A percentile compares a stretch with the other conserved stretches of the same genome.
These are phyloP conservation scores for Cerastis leucographa DNA, from an alignment of 2,888 invertebrate genomes.

Conservation along the genomic window DNA sequence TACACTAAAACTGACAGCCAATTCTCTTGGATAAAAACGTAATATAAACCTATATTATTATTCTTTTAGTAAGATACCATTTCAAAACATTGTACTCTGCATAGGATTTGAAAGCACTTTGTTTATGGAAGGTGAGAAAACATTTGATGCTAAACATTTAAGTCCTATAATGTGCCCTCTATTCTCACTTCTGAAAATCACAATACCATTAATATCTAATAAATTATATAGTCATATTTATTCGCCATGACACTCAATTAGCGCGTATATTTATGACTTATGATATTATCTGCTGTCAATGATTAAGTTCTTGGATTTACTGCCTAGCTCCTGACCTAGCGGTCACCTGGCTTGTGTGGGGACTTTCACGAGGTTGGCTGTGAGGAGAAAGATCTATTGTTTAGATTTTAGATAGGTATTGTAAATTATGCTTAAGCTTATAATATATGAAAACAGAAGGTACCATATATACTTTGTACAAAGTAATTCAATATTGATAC, in stretches of 20 bases:
- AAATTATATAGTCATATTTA: constrained; percentile 41
- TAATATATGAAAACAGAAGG: background rate
- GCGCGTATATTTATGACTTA: constrained; percentile 45
- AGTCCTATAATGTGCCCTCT: background rate
- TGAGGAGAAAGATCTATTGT: constrained; percentile 25
- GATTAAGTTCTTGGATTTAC: constrained; percentile 50
- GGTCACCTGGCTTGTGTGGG: constrained; percentile 30
- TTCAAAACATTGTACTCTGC: background rate
- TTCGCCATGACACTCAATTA: constrained; percentile 58
- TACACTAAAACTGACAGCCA: background rate
- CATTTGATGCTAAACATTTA: background rate
- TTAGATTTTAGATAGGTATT: background rate
- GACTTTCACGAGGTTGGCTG: constrained; percentile 18
- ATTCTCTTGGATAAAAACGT: no score
- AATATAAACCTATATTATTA: no score
- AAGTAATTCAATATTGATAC: background rate
- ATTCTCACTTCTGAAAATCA: constrained; percentile 8
- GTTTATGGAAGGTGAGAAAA: background rate
- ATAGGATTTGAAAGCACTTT: background rate
- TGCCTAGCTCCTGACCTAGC: constrained; percentile 51
- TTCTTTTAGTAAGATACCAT: background rate
- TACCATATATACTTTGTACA: background rate
- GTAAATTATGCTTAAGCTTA: background rate
- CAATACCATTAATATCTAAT: constrained; percentile 2
- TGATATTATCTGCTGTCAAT: constrained; percentile 45